phyloP scores from a whole-genome alignment of 2,888 invertebrate genomes.

The Rhopalosiphum nymphaeae region DNA sequence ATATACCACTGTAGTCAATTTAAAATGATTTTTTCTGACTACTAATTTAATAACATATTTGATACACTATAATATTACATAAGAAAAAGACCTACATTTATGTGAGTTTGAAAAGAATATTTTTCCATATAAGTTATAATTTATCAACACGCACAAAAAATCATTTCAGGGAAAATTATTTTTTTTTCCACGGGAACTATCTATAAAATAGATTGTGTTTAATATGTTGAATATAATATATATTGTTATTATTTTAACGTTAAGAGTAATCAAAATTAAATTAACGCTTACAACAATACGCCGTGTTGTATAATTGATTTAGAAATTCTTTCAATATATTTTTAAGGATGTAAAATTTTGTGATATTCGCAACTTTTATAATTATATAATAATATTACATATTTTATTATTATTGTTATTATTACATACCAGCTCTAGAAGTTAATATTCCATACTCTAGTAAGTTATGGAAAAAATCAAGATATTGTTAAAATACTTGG shows the following conservation, averaged over 20 bases:
- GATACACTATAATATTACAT: not conserved
- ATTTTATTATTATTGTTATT: not conserved
- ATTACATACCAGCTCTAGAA: not conserved
- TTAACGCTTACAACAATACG: not conserved
- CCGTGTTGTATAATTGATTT: not conserved
- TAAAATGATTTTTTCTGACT: not conserved
- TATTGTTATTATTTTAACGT: not conserved
- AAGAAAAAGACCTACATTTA: not conserved
- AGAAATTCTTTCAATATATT: not conserved
- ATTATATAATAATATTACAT: not conserved
- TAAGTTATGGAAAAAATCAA: not conserved
- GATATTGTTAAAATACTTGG: not conserved
- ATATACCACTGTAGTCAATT: not conserved
- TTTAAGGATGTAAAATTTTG: not conserved
- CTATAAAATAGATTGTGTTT: not conserved
- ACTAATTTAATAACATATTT: not conserved
- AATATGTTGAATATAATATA: not conserved
- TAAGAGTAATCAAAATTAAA: not conserved
- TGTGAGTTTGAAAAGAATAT: not conserved
- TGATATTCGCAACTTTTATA: not conserved
- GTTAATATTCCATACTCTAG: not conserved
- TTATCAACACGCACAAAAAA: not conserved
- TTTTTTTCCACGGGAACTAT: not conserved
- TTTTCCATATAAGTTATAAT: not conserved
- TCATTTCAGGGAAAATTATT: not conserved